These are phyloP conservation scores for Paragorgia papillata DNA, from an alignment of 92 coral and sea anemone species.

Conservation along the genomic window DNA sequence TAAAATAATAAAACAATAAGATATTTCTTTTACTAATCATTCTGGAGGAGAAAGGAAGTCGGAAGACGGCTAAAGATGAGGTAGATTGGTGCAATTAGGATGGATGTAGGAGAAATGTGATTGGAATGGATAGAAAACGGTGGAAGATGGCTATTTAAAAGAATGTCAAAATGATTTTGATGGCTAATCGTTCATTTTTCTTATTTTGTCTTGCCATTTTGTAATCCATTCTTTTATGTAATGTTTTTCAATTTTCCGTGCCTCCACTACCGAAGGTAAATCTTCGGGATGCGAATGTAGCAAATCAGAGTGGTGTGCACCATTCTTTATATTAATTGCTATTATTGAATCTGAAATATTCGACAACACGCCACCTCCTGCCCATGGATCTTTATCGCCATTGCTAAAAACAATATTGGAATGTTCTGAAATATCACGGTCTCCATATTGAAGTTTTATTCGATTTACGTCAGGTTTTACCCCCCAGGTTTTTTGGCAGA, in stretches of 20 bases:
- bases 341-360: constrained; percentile 33
- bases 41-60: too few relatives aligned
- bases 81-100: too few relatives aligned
- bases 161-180: too few relatives aligned
- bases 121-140: too few relatives aligned
- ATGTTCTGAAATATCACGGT: constrained; percentile 39
- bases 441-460: constrained; percentile 32
- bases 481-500: constrained; percentile 30
- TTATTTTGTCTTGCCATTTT: constrained; percentile 25
- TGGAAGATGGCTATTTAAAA: too few relatives aligned
- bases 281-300: constrained; percentile 23
- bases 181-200: background rate
- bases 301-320: constrained; percentile 34
- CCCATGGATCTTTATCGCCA: constrained; percentile 39
- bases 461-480: constrained; percentile 23
- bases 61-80: too few relatives aligned
- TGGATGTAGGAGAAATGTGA: too few relatives aligned
- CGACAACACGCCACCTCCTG: constrained; percentile 24
- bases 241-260: constrained; percentile 18
- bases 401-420: constrained; percentile 33
- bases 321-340: constrained; percentile 25
- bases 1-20: too few relatives aligned
- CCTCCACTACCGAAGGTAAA: constrained; percentile 22
- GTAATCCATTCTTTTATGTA: constrained; percentile 20
- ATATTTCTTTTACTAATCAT: too few relatives aligned